Evolutionary conservation across 1,140 invertebrate species (phyloP), one percentile per base, ranked within the genome.

Genomic region (Ericerus pela): DNA sequence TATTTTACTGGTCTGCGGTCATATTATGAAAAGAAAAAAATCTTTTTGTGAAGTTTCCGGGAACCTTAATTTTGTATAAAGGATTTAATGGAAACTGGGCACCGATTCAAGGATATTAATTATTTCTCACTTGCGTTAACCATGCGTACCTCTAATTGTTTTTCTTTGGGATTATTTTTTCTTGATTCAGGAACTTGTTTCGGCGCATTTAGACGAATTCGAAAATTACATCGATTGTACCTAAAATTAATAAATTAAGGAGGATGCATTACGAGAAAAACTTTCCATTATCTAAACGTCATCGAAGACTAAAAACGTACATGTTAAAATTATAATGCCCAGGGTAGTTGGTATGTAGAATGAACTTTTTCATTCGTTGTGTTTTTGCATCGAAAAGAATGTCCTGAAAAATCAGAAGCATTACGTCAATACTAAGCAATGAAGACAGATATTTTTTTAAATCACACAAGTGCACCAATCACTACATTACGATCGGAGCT

Each of bases 261-360:
- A 33, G 4, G 1, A 22, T 14, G 0, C 14, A 41, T 26, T 51
- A 31, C 22, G n/a, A 51, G 4, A 14, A n/a, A 51, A 51, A 51
- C 28, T 16, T 1, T 3, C 16, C 14, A 29, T 12, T 12, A 16
- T 18, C 24, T 43, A 28, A 27, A 54, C 29, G 31, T 47, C 22
- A 24, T 28, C 8, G 51, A 30, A 27, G 4, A 51, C n/a, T 27
- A 31, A 22, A 26, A 51, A 60, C 64, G 63, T 69, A 96, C 85
- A 95, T 96, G 69, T 97, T 97, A 71, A 98, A 99, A 73, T 98
- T 95, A 72, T 96, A 98, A 73, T 99, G 95, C 2, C 95, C 95
- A 16, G 95, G 95, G 71, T 93, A 96, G 73, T 99, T 99, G 8
- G 94, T 96, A 69, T 98, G 96, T 38, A 99, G 74, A 18, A 99